A percentile compares a stretch with the other conserved stretches of the same genome.
Conservation (phyloP, 2,888 invertebrate genomes). For the Sphaerophoria rueppellii region DNA sequence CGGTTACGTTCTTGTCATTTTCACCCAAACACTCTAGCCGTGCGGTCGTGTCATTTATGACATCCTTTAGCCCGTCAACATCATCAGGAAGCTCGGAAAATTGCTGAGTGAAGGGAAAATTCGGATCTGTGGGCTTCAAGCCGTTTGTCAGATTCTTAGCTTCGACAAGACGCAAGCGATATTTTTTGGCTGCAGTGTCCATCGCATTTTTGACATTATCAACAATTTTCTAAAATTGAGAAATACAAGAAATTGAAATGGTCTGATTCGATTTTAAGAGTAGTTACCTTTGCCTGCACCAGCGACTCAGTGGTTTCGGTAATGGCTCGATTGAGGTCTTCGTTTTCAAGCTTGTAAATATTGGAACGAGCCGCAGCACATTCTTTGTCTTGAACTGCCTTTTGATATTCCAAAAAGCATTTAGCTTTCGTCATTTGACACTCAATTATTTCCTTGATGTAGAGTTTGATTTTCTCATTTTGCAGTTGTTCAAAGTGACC, state of each 20-base stretch:
- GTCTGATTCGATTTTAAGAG: not conserved
- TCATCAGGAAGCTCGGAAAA: constrained; percentile 84
- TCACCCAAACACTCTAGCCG: constrained; percentile 86
- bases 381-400: constrained; percentile 76
- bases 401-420: constrained; percentile 76
- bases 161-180: constrained; percentile 83
- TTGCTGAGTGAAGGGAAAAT: constrained; percentile 83
- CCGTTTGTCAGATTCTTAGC: constrained; percentile 85
- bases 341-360: constrained; percentile 76
- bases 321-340: constrained; percentile 74
- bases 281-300: constrained; percentile 76
- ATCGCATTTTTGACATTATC: constrained; percentile 81
- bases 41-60: constrained; percentile 84
- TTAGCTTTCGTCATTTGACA: constrained; percentile 77
- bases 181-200: constrained; percentile 80
- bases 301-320: constrained; percentile 75
- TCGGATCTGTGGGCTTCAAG: constrained; percentile 84
- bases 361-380: constrained; percentile 75
- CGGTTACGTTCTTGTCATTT: constrained; percentile 85
- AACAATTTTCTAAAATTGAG: constrained; percentile 78
- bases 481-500: constrained; percentile 77
- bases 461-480: constrained; percentile 71
- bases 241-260: constrained; percentile 21
- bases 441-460: constrained; percentile 77
- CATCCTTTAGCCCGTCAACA: constrained; percentile 83